phyloP scores from a whole-genome alignment of 1,140 invertebrate genomes.

The Temnothorax curvispinosus region DNA sequence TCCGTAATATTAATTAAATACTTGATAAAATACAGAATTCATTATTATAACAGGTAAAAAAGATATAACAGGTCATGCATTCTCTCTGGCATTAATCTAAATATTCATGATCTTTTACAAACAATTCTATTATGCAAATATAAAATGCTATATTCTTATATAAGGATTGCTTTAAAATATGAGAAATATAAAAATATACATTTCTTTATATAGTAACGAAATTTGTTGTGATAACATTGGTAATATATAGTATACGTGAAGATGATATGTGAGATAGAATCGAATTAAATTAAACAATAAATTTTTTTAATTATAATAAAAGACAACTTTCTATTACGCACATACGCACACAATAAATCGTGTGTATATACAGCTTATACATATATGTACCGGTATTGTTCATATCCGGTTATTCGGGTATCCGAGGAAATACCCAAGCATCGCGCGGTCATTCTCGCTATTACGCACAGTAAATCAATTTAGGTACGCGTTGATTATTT shows the following conservation, averaged over 20 bases:
- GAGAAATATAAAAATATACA: neutral
- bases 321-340: neutral
- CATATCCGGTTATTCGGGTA: neutral
- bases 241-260: neutral
- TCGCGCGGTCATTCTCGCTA: constrained; percentile 6
- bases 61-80: neutral
- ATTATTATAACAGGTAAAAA: neutral
- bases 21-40: neutral
- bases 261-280: neutral
- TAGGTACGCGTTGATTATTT: constrained; percentile 47
- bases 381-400: neutral
- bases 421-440: neutral
- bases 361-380: neutral
- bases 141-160: neutral
- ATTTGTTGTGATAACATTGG: neutral
- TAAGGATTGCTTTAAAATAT: neutral
- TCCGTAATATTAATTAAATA: neutral
- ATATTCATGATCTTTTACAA: neutral
- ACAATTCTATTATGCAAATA: neutral
- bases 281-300: neutral
- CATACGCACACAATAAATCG: neutral
- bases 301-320: neutral
- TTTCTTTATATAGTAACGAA: neutral
- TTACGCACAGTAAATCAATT: constrained; percentile 27
- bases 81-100: neutral